Evolutionary conservation across 1,140 invertebrate species (phyloP).

Genomic region (Centruroides sculpturatus): DNA sequence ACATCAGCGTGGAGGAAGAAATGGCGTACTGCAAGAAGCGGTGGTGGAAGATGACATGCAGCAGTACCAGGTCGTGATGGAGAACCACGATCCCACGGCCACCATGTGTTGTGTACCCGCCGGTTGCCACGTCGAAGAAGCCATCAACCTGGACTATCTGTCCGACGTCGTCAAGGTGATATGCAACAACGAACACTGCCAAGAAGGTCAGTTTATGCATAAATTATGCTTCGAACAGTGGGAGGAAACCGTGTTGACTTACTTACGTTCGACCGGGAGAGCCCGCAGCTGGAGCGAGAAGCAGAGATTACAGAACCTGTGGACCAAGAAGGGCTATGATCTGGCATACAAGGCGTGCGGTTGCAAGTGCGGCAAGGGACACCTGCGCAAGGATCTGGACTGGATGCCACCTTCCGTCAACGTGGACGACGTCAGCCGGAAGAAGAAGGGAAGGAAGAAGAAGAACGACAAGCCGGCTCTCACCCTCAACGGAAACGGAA

Average conservation of each 20-base stretch:
- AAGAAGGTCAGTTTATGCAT: slow-evolving; percentile 81
- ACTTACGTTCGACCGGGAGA: slow-evolving; percentile 72
- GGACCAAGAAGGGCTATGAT: slow-evolving; percentile 96
- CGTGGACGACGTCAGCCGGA: slow-evolving; percentile 20
- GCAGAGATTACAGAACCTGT: slow-evolving; percentile 83
- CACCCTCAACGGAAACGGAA: slow-evolving; percentile 21
- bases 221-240: slow-evolving; percentile 84
- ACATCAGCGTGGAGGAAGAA: background rate
- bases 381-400: slow-evolving; percentile 84
- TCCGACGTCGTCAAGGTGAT: slow-evolving; percentile 63
- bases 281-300: slow-evolving; percentile 86
- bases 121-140: slow-evolving; percentile 47
- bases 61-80: slow-evolving; percentile 26
- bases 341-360: slow-evolving; percentile 72
- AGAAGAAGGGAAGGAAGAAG: slow-evolving; percentile 33
- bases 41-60: slow-evolving; percentile 1
- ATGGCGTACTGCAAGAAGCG: background rate
- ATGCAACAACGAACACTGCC: slow-evolving; percentile 88
- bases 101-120: slow-evolving; percentile 61
- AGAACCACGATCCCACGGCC: slow-evolving; percentile 29
- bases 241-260: slow-evolving; percentile 74
- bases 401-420: slow-evolving; percentile 46
- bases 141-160: slow-evolving; percentile 54
- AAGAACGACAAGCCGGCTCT: slow-evolving; percentile 43
- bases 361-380: slow-evolving; percentile 64